Percentiles rank a stretch among this genome's conserved stretches.
phyloP scores from a whole-genome alignment of 2,888 invertebrate species.

The Protodeltote pygarga region DNA sequence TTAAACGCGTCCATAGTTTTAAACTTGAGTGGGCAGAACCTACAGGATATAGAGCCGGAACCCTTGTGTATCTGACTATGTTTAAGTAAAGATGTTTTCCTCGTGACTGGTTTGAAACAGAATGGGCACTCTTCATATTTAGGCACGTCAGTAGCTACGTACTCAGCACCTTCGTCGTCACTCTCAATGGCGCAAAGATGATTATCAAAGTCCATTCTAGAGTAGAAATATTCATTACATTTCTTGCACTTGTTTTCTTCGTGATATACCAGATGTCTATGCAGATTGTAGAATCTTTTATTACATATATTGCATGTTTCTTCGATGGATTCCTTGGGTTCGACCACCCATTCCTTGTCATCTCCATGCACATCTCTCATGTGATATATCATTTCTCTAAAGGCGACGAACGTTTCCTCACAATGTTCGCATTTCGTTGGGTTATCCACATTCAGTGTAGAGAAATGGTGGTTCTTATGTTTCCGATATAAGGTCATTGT shows the following conservation, averaged over 20 bases:
- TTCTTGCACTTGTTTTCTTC: constrained; percentile 82
- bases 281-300: constrained; percentile 78
- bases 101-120: constrained; percentile 82
- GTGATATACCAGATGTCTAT: constrained; percentile 77
- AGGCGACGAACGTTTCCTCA: constrained; percentile 85
- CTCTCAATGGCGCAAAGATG: constrained; percentile 81
- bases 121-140: constrained; percentile 79
- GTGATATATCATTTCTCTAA: constrained; percentile 83
- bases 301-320: constrained; percentile 79
- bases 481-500: constrained; percentile 79
- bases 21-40: constrained; percentile 81
- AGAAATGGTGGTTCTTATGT: constrained; percentile 83
- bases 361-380: constrained; percentile 80
- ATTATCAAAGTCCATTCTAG: constrained; percentile 72
- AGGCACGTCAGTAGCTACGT: constrained; percentile 46
- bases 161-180: constrained; percentile 67
- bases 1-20: constrained; percentile 83
- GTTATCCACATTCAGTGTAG: constrained; percentile 75
- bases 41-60: constrained; percentile 81
- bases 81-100: constrained; percentile 65
- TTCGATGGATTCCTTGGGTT: constrained; percentile 77
- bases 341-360: constrained; percentile 79
- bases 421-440: constrained; percentile 82
- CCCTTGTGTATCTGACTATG: constrained; percentile 76
- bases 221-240: constrained; percentile 81